Percentiles rank a stretch among this genome's conserved stretches.
These are phyloP conservation scores for Ptyas mucosa DNA, from an alignment of 2,113 vertebrate genomes.

Conservation along the genomic window DNA sequence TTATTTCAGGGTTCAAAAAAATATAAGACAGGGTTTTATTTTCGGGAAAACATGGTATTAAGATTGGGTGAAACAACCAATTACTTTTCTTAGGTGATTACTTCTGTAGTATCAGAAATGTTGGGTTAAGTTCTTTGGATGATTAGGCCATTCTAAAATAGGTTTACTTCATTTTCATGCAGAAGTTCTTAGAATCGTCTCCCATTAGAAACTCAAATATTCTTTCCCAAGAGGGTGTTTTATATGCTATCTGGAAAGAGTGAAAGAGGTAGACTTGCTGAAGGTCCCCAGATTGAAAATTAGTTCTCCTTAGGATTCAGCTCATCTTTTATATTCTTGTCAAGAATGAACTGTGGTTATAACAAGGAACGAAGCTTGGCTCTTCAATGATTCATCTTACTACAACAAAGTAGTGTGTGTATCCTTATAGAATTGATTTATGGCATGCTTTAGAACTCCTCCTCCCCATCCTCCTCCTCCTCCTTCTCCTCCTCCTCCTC, in stretches of 20 bases:
- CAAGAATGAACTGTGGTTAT: not conserved
- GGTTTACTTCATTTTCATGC: not conserved
- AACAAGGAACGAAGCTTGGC: not conserved
- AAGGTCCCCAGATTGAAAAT: not conserved
- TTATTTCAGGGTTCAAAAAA: too few relatives aligned
- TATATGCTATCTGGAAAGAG: not conserved
- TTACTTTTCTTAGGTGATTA: conserved; percentile 12
- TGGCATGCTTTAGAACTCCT: not conserved
- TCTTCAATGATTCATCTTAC: not conserved
- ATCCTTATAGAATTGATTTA: not conserved
- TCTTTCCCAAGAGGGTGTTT: not conserved
- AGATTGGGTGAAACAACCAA: conserved; percentile 26
- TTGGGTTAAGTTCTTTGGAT: conserved; percentile 35
- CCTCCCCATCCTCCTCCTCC: too few relatives aligned
- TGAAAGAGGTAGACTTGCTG: not conserved
- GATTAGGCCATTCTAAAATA: conserved; percentile 24
- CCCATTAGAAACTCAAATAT: not conserved
- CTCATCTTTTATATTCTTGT: conserved; percentile 22
- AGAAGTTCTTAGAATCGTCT: conserved; percentile 20
- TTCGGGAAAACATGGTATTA: not conserved
- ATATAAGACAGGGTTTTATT: too few relatives aligned
- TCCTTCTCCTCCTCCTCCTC: too few relatives aligned
- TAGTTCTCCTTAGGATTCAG: not conserved
- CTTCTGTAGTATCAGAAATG: conserved; percentile 32
- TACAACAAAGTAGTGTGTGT: not conserved